A percentile compares a stretch with the other conserved stretches of the same genome.
Evolutionary conservation across 2,113 vertebrate genomes (phyloP).

Genomic region (Odontophorus gujanensis): DNA sequence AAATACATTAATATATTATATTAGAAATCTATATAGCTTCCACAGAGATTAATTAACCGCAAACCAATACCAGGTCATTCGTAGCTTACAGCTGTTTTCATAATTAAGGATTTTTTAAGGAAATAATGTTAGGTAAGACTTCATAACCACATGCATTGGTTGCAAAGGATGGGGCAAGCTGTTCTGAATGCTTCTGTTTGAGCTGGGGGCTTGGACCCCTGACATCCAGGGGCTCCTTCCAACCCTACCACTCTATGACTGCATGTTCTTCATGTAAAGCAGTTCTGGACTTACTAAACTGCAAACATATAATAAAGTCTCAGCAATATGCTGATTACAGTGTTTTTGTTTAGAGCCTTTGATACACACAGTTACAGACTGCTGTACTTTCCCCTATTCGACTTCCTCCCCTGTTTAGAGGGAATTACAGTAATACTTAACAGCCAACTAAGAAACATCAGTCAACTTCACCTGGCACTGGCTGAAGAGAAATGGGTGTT

Average conservation of each 20-base stretch:
- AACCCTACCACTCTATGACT: background rate
- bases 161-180: background rate
- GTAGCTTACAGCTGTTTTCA: background rate
- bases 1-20: background rate
- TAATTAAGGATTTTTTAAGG: background rate
- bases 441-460: background rate
- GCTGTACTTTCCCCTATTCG: background rate
- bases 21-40: background rate
- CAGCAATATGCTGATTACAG: background rate
- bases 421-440: background rate
- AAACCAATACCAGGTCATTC: background rate
- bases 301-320: background rate
- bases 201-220: background rate
- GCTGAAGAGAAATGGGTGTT: slow-evolving; percentile 94
- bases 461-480: slow-evolving; percentile 88
- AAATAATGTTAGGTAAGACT: background rate
- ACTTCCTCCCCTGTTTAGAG: background rate
- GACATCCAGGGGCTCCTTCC: background rate
- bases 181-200: background rate
- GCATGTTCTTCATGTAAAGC: background rate
- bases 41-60: background rate
- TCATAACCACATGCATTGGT: background rate
- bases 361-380: background rate
- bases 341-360: background rate
- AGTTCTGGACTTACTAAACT: background rate